Percentiles rank a stretch among this genome's conserved stretches.
Conservation (phyloP, 2,113 vertebrate genomes). For the Toxotes jaculatrix region DNA sequence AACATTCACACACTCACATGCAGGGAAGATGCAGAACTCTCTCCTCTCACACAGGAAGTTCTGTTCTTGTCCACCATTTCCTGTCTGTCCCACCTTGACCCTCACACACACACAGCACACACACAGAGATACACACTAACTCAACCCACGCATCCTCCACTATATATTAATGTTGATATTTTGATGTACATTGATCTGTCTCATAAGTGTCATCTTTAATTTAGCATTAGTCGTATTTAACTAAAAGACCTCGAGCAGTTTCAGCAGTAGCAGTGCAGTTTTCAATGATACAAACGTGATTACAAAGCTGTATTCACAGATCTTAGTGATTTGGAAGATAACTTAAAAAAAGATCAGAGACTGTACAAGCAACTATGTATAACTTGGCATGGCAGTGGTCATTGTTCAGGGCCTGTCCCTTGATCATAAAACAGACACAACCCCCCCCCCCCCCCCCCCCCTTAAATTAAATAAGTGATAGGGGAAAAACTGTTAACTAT, state of each 20-base stretch:
- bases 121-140: background rate
- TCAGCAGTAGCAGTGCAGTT: too few relatives aligned
- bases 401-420: background rate
- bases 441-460: too few relatives aligned
- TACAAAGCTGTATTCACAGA: too few relatives aligned
- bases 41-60: slow-evolving; percentile 64
- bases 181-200: background rate
- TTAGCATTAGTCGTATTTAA: too few relatives aligned
- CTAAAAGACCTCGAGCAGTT: too few relatives aligned
- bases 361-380: background rate
- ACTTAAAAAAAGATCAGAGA: too few relatives aligned
- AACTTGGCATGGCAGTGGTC: background rate
- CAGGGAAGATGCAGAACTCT: slow-evolving; percentile 51
- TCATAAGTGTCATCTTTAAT: background rate
- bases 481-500: slow-evolving; percentile 27
- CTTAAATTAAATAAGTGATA: background rate
- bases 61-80: slow-evolving; percentile 57
- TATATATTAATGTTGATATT: background rate
- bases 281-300: too few relatives aligned
- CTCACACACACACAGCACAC: background rate
- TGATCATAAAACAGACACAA: slow-evolving; percentile 9
- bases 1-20: slow-evolving; percentile 13
- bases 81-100: slow-evolving; percentile 64
- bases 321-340: background rate
- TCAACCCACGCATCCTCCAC: background rate